A percentile compares a stretch with the other conserved stretches of the same genome.
These are phyloP conservation scores for Dinoponera quadriceps DNA, from an alignment of 1,140 invertebrate genomes.

Conservation along the genomic window DNA sequence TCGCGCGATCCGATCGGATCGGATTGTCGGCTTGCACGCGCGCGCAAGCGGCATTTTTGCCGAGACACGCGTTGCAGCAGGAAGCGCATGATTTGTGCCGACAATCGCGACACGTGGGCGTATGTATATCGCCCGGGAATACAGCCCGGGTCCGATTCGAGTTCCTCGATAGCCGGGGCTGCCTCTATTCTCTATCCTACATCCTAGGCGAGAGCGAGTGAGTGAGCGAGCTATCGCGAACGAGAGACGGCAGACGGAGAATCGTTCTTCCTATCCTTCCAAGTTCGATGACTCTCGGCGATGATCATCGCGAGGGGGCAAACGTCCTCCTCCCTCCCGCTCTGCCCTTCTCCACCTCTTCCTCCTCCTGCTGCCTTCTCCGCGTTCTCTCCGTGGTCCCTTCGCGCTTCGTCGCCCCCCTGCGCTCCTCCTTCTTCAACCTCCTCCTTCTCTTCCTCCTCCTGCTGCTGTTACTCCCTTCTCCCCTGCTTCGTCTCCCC, in stretches of 20 bases:
- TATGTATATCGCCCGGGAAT: slow-evolving; percentile 56
- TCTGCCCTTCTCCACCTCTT: slow-evolving; percentile 34
- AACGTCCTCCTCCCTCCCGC: slow-evolving; percentile 47
- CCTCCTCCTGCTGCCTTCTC: slow-evolving; percentile 21
- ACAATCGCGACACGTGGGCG: slow-evolving; percentile 61
- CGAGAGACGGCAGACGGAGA: slow-evolving; percentile 59
- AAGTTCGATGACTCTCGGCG: slow-evolving; percentile 71
- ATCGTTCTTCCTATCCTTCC: slow-evolving; percentile 61
- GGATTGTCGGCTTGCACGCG: slow-evolving; percentile 27
- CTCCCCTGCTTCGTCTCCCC: slow-evolving; percentile 20
- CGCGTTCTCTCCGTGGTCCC: slow-evolving; percentile 27
- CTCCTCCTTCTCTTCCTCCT: slow-evolving; percentile 11
- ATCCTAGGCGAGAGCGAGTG: slow-evolving; percentile 27
- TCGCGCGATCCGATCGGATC: slow-evolving; percentile 30
- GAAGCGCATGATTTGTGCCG: slow-evolving; percentile 59
- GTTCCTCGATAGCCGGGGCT: slow-evolving; percentile 50
- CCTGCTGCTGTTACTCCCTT: slow-evolving; percentile 36
- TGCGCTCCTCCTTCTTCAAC: slow-evolving; percentile 7
- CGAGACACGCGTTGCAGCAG: slow-evolving; percentile 42
- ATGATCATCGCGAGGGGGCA: slow-evolving; percentile 61
- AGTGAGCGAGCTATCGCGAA: slow-evolving; percentile 49
- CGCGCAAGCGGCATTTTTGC: slow-evolving; percentile 20
- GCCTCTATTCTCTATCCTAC: slow-evolving; percentile 7
- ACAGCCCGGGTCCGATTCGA: slow-evolving; percentile 55
- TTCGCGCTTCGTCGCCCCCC: slow-evolving; percentile 58